Evolutionary conservation across 2,888 invertebrate genomes (phyloP).

Genomic region (Hipparchia sbordonii): DNA sequence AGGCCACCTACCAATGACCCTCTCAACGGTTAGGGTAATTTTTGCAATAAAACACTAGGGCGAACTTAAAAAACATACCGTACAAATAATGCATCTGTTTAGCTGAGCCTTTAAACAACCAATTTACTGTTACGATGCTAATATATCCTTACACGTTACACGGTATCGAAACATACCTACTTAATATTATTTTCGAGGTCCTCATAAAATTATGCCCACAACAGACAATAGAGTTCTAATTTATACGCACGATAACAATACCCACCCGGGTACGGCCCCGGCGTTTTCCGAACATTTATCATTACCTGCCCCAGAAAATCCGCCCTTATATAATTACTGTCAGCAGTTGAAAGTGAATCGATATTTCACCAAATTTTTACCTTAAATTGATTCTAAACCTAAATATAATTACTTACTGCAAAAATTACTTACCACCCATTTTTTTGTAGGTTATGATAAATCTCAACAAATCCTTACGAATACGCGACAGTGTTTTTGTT

Average conservation of each 20-base stretch:
- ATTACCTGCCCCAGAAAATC: conserved; percentile 20
- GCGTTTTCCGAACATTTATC: conserved; percentile 27
- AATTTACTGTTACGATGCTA: too few relatives aligned
- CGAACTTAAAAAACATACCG: too few relatives aligned
- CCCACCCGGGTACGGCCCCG: not conserved
- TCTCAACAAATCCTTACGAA: too few relatives aligned
- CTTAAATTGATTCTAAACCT: conserved; percentile 13
- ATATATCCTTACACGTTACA: too few relatives aligned
- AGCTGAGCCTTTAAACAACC: too few relatives aligned
- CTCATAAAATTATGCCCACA: conserved; percentile 14
- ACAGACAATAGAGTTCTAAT: conserved; percentile 21
- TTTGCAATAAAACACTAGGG: too few relatives aligned
- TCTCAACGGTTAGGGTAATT: too few relatives aligned
- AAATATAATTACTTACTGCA: not conserved
- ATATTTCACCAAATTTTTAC: conserved; percentile 30
- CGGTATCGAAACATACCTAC: not conserved
- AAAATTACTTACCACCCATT: not conserved
- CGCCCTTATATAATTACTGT: conserved; percentile 18
- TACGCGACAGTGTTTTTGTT: too few relatives aligned
- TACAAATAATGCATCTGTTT: too few relatives aligned
- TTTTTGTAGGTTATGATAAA: too few relatives aligned
- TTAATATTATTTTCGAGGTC: not conserved
- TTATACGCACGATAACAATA: conserved; percentile 19
- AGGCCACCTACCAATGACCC: too few relatives aligned
- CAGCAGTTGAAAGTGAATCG: conserved; percentile 25